Base-by-base conservation (phyloP, 2,113 vertebrate species). In the Galbula dea region DNA sequence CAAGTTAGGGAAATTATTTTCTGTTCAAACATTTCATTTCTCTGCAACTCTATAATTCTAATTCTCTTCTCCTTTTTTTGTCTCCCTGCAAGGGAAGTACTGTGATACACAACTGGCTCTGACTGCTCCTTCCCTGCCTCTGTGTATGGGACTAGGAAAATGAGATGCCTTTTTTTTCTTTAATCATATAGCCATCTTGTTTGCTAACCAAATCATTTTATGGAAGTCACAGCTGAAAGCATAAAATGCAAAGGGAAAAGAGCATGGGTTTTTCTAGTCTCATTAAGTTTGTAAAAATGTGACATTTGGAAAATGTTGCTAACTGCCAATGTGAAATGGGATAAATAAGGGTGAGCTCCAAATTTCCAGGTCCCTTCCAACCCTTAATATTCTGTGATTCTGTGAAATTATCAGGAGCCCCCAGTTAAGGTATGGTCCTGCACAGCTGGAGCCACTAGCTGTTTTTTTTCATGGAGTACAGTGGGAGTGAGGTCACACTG, bases 11-110 rank as follows among this genome's bases (percentile, higher is more conserved):
- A 96, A 96, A 97, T 97, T 96, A 97, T 97, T 97, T 97, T 97
- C 94, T 97, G 95, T 96, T 97, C 95, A 97, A 97, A 97, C 97
- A 96, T 95, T 97, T 97, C 94, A 95, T 96, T 97, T 96, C 79
- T 92, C 45, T 93, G 76, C 94, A 94, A 88, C 79, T 96, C 86
- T 86, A 15, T 95, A 94, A 95, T 91, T 97, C 79, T 96, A n/a
- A 88, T 93, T 86, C 46, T 93, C 34, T 84, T 79, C 3, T 77
- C 15, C 77, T 43, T 80, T 66, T 41, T 90, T 82, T 34, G 41
- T 83, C 43, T 83, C 24, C 41, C 72, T 62, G 30, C 51, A 71
- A 88, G 68, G 46, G 43, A 93, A 85, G 55, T 55, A 39, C 80
- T 83, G 51, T 79, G 91, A 72, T 86, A 86, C 48, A 71, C 94